phyloP scores from a whole-genome alignment of 2,888 invertebrate species.

The Conomelus anceps region DNA sequence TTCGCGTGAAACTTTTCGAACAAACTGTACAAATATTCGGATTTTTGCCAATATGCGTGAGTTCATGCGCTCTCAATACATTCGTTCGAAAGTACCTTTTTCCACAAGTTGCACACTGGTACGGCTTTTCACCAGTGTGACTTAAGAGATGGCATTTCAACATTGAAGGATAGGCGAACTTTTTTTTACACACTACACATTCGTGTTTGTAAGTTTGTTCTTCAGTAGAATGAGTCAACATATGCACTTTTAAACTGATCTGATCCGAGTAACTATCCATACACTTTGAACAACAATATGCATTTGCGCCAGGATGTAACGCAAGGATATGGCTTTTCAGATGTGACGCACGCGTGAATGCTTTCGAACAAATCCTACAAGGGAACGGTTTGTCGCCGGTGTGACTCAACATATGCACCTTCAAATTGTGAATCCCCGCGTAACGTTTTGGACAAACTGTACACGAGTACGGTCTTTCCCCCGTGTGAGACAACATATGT shows the following conservation, averaged over 20 bases:
- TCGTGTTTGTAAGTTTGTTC: no score
- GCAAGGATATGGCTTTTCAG: background rate
- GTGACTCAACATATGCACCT: background rate
- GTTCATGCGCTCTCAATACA: background rate
- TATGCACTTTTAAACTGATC: background rate
- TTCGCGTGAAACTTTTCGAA: background rate
- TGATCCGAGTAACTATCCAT: background rate
- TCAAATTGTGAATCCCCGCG: background rate
- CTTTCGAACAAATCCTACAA: background rate
- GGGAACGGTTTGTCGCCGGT: background rate
- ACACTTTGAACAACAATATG: background rate
- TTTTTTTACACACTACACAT: background rate
- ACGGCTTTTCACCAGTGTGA: background rate
- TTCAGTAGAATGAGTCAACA: background rate
- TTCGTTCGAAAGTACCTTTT: background rate
- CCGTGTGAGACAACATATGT: background rate
- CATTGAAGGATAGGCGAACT: background rate
- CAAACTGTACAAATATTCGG: background rate
- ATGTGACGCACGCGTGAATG: background rate
- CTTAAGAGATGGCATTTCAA: background rate
- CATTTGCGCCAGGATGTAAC: background rate
- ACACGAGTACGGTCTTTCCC: background rate
- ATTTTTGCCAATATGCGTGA: background rate
- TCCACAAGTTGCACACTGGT: background rate
- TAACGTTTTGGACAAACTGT: background rate